A percentile compares a stretch with the other conserved stretches of the same genome.
Evolutionary conservation across 2,888 invertebrate species (phyloP).

Genomic region (Plagodis pulveraria): DNA sequence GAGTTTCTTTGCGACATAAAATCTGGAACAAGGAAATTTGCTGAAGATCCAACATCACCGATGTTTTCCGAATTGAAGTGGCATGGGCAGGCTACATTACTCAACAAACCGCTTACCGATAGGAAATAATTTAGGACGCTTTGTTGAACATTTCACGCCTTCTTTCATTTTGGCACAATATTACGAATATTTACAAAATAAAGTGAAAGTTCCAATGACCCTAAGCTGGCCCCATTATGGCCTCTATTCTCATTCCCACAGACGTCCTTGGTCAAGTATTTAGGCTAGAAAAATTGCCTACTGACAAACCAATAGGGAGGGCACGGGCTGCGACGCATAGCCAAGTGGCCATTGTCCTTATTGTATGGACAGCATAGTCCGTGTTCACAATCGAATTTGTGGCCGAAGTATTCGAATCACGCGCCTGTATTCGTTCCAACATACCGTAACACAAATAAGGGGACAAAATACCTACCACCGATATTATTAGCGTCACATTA

Average conservation of each 20-base stretch:
- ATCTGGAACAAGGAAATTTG: too few species aligned
- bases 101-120: too few species aligned
- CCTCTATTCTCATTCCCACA: constrained; percentile 55
- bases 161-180: too few species aligned
- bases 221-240: constrained; percentile 7
- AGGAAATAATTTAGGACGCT: too few species aligned
- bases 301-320: constrained; percentile 63
- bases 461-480: constrained; percentile 61
- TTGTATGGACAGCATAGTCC: constrained; percentile 51
- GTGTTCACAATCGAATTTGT: constrained; percentile 59
- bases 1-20: too few species aligned
- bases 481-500: constrained; percentile 72
- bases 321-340: constrained; percentile 59
- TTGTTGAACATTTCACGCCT: too few species aligned
- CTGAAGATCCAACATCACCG: too few species aligned
- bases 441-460: constrained; percentile 81
- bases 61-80: too few species aligned
- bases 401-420: constrained; percentile 68
- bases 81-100: too few species aligned
- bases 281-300: constrained; percentile 75
- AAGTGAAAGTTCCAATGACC: background rate
- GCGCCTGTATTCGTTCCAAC: constrained; percentile 79
- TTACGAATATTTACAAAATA: too few species aligned
- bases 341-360: constrained; percentile 70
- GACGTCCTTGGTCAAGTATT: constrained; percentile 76